phyloP scores from a whole-genome alignment of 1,140 invertebrate species.

The Heliothis subflexa region DNA sequence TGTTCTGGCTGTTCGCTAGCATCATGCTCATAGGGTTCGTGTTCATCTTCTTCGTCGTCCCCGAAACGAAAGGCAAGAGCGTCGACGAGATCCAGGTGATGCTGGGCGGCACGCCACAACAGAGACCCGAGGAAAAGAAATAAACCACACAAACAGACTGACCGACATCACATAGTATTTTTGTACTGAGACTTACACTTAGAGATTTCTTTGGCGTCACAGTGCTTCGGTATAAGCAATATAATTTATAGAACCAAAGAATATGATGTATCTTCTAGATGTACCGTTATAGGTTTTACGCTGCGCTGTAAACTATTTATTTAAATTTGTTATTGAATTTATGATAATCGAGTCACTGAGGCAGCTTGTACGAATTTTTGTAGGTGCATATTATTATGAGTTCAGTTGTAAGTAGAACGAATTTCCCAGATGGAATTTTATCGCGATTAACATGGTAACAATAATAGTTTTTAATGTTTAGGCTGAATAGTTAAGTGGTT shows the following conservation, averaged over 20 bases:
- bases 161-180: conserved; percentile 65
- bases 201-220: conserved; percentile 55
- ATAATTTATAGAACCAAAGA: conserved; percentile 46
- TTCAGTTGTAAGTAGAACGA: conserved; percentile 15
- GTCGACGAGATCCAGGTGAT: conserved; percentile 93
- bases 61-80: conserved; percentile 96
- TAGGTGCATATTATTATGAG: conserved; percentile 21
- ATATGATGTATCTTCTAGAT: conserved; percentile 28
- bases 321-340: conserved; percentile 42
- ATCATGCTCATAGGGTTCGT: conserved; percentile 90
- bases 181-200: conserved; percentile 65
- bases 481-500: conserved; percentile 33
- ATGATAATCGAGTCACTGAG: conserved; percentile 16
- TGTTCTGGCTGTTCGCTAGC: conserved; percentile 93
- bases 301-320: conserved; percentile 31
- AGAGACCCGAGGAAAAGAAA: conserved; percentile 69
- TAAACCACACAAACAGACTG: conserved; percentile 72
- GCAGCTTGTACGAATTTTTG: conserved; percentile 30
- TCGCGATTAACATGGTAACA: conserved; percentile 37
- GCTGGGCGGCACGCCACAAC: conserved; percentile 78
- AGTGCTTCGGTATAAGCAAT: conserved; percentile 43
- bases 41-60: conserved; percentile 92
- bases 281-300: conserved; percentile 25
- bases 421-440: conserved; percentile 16
- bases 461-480: conserved; percentile 26